Conservation (phyloP, 2,113 vertebrate genomes). For the Caloenas nicobarica region DNA sequence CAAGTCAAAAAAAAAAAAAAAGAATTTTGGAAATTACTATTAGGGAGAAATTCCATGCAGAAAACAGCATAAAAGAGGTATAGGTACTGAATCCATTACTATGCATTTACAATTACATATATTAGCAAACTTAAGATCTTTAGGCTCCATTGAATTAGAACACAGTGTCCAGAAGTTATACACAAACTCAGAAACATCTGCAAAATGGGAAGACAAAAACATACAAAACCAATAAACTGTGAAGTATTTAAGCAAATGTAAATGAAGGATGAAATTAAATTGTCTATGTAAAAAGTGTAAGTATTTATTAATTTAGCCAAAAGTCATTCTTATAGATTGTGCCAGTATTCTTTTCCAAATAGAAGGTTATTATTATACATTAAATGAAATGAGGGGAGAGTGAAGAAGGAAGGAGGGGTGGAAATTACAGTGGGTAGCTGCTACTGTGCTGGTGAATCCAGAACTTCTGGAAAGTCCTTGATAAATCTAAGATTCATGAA, state of each 20-base stretch:
- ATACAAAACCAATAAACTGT: neutral
- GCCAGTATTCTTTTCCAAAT: neutral
- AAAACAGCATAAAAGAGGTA: neutral
- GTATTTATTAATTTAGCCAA: neutral
- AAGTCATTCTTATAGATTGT: neutral
- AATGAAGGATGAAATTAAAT: neutral
- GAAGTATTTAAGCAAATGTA: neutral
- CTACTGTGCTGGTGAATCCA: rapidly evolving
- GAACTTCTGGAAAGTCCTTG: neutral
- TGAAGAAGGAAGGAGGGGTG: neutral
- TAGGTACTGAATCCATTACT: neutral
- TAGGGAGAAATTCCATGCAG: neutral
- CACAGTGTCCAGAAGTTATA: neutral
- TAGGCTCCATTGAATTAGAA: neutral
- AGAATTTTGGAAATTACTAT: neutral
- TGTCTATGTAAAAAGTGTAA: neutral
- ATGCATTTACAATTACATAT: neutral
- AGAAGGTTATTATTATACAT: neutral
- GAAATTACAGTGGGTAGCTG: neutral
- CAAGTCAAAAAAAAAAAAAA: neutral
- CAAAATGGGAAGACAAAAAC: neutral
- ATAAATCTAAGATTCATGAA: neutral
- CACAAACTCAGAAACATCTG: neutral
- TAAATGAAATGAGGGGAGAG: neutral
- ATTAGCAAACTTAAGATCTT: neutral